Base-by-base conservation (phyloP, 2,797 vertebrate genomes). In the Trematomus bernacchii region DNA sequence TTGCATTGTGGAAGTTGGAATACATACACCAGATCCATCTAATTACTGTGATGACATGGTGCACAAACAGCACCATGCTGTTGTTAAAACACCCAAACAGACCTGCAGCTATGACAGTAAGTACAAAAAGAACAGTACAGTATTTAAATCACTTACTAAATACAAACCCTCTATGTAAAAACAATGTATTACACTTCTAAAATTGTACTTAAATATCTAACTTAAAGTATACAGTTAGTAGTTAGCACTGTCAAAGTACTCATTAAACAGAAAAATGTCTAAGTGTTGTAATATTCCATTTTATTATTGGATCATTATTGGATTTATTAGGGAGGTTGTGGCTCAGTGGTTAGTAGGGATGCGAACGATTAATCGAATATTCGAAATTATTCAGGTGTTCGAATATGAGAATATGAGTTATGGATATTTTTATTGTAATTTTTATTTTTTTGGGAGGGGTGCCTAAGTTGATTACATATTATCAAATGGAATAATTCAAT, bases 11-110 rank as follows among this genome's bases (percentile, higher is more conserved):
- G 52, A 11, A 43, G 44, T 18, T 21, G 73, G 63, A 69, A 68
- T 69, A 66, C 14, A 3, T 43, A 61, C 30, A 73, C 53, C 58
- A 63, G 50, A 78, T 87, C 71, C 82, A 84, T 85, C 64, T 58
- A 70, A 53, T 59, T 27, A 66, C 37, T 21, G 53, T 63, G 57
- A 84, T 62, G 65, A 60, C 79, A 59, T 59, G 50, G 8, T 43
- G 14, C 69, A 53, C 3, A 71, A 58, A 18, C 27, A 42, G 15
- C 47, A n/a, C 5, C 23, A 46, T 7, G 51, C 18, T 74, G 46
- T 5, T 30, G n/a, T 37, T 4, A 66, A 70, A 13, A 16, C 21
- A 30, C 61, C 33, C 52, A 61, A 40, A 62, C 16, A 71, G 50
- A 70, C 42, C 27, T 50, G 53, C 30, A 23, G 53, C 21, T 27